These are phyloP conservation scores for Chaetorhynchus papuensis DNA, from an alignment of 2,113 vertebrate species.

Conservation along the genomic window DNA sequence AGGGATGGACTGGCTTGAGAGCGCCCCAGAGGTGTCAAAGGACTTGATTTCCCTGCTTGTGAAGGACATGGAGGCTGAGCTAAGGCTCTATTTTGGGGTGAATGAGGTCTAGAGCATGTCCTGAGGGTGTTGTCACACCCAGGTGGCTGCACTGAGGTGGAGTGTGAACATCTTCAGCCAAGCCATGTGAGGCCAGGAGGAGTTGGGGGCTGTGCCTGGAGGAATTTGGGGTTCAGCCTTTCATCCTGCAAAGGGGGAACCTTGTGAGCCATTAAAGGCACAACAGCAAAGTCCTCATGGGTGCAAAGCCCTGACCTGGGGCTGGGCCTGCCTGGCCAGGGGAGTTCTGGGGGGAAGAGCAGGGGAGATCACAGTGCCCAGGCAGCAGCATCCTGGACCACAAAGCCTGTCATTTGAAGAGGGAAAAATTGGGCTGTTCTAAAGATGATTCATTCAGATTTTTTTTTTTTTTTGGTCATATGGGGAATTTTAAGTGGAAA, in stretches of 20 bases:
- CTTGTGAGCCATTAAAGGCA: background rate
- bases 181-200: fast-evolving
- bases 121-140: background rate
- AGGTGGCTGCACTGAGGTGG: background rate
- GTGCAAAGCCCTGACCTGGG: background rate
- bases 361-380: background rate
- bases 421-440: too few relatives aligned
- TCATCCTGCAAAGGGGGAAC: background rate
- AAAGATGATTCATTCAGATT: too few relatives aligned
- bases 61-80: background rate
- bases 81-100: background rate
- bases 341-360: background rate
- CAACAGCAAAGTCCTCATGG: background rate
- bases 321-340: background rate
- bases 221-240: background rate
- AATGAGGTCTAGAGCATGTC: background rate
- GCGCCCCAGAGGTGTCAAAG: too few relatives aligned
- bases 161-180: background rate
- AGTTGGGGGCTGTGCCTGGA: background rate
- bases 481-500: too few relatives aligned
- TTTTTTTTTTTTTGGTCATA: too few relatives aligned
- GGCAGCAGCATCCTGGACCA: background rate
- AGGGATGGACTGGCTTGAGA: background rate
- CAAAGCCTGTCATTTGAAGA: too few relatives aligned
- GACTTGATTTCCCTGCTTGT: background rate